Evolutionary conservation across 37 sponge, comb jelly and placozoan genomes (phyloP).

Genomic region (Spongia lamella): DNA sequence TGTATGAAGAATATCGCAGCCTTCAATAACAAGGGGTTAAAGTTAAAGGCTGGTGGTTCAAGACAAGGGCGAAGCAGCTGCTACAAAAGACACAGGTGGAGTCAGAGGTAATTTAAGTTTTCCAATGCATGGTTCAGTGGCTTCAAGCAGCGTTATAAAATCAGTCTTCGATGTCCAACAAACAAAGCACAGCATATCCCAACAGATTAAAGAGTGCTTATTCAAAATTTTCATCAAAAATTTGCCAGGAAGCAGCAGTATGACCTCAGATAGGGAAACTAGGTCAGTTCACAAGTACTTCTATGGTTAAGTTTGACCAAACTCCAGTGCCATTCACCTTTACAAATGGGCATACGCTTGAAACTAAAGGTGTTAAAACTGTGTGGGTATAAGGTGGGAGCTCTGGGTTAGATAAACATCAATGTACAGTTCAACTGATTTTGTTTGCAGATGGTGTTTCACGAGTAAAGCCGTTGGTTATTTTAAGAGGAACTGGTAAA

Average conservation of each 20-base stretch:
- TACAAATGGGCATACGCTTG: conserved; percentile 32
- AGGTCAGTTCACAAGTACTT: conserved; percentile 2
- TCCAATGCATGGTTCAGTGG: conserved; percentile 19
- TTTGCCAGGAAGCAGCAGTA: conserved; percentile 13
- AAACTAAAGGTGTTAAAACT: conserved; percentile 18
- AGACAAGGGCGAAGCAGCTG: conserved; percentile 18
- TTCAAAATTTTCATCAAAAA: conserved; percentile 47
- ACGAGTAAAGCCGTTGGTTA: conserved; percentile 35
- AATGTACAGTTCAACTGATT: conserved; percentile 46
- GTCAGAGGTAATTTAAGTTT: background rate
- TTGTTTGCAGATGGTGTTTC: conserved; percentile 56
- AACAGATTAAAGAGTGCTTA: conserved; percentile 3
- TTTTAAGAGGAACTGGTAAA: conserved; percentile 44
- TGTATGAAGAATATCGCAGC: conserved; percentile 25
- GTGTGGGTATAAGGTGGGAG: conserved; percentile 49
- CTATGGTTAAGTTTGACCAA: conserved; percentile 25
- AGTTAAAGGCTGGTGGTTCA: conserved; percentile 53
- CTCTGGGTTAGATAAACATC: conserved; percentile 52
- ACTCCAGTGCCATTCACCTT: conserved; percentile 55
- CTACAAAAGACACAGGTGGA: conserved; percentile 7
- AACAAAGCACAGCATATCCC: conserved; percentile 31
- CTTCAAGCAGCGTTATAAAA: conserved; percentile 10
- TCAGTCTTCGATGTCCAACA: conserved; percentile 21
- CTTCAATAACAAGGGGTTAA: conserved; percentile 4
- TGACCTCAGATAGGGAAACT: conserved; percentile 2